Conservation (phyloP, 1,140 invertebrate genomes). For the Lasaia peninsularis region DNA sequence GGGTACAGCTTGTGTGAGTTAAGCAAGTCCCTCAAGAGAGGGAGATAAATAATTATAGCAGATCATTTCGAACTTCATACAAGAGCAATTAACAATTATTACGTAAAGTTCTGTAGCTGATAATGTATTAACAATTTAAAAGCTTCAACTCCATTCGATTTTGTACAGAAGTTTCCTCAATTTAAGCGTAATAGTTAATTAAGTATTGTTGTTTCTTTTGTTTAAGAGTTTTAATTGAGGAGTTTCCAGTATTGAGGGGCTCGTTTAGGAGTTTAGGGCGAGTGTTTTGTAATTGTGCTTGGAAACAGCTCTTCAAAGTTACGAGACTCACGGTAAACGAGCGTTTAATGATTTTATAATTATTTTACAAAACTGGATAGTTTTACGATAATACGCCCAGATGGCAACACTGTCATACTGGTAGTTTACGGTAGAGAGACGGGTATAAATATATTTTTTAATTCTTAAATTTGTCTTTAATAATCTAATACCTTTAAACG, state of each 20-base stretch:
- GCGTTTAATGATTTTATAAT: background rate
- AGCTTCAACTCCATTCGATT: slow-evolving; percentile 20
- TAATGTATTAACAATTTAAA: slow-evolving; percentile 10
- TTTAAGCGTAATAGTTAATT: slow-evolving; percentile 50
- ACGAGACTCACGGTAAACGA: background rate
- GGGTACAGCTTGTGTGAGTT: too few species aligned
- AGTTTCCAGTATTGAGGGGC: slow-evolving; percentile 37
- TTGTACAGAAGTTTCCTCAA: slow-evolving; percentile 36
- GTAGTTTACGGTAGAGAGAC: too few species aligned
- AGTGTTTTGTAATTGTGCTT: slow-evolving; percentile 15
- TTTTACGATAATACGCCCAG: too few species aligned
- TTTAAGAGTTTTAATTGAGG: slow-evolving; percentile 56
- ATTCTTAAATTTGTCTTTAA: too few species aligned
- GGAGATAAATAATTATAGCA: background rate
- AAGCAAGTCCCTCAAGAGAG: background rate
- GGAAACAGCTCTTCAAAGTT: slow-evolving; percentile 17
- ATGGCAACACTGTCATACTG: too few species aligned
- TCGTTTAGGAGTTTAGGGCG: slow-evolving; percentile 14
- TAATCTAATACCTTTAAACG: too few species aligned
- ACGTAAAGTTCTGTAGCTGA: slow-evolving; percentile 7
- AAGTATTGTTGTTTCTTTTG: slow-evolving; percentile 57
- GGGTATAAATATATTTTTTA: too few species aligned
- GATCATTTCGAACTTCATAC: slow-evolving; percentile 2
- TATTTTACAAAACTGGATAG: background rate
- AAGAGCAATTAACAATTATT: slow-evolving; percentile 7